phyloP scores from a whole-genome alignment of 2,888 invertebrate genomes.

The Xylota sylvarum region DNA sequence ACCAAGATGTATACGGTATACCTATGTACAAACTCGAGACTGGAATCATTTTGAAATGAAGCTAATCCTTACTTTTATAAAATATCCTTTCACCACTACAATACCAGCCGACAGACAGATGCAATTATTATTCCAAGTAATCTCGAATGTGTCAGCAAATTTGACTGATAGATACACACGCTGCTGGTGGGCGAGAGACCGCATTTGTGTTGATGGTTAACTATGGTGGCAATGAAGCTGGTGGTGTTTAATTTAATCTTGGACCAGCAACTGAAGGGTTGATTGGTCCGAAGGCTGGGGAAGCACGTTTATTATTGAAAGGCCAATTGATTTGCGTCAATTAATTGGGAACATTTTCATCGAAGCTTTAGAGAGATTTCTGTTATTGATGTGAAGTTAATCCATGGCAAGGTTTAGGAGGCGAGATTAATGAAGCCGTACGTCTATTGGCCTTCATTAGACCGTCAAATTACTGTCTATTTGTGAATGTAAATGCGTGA shows the following conservation, averaged over 20 bases:
- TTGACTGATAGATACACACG: constrained; percentile 21
- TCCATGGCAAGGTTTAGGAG: constrained; percentile 2
- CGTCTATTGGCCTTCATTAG: constrained; percentile 13
- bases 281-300: not conserved
- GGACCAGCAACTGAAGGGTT: not conserved
- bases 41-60: not conserved
- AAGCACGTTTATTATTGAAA: constrained; percentile 39
- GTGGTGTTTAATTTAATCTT: constrained; percentile 2
- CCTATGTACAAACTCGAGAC: not conserved
- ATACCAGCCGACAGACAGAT: constrained; percentile 25
- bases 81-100: not conserved
- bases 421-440: constrained; percentile 44
- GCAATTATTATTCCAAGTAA: constrained; percentile 20
- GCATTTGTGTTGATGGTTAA: constrained; percentile 14
- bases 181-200: not conserved
- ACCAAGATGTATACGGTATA: not conserved
- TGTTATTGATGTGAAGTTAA: constrained; percentile 63
- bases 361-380: constrained; percentile 23
- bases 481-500: constrained; percentile 34
- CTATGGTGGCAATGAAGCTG: constrained; percentile 13
- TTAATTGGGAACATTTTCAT: constrained; percentile 54
- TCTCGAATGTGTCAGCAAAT: constrained; percentile 33
- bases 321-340: constrained; percentile 56
- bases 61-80: constrained; percentile 17
- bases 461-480: constrained; percentile 37